phyloP scores from a whole-genome alignment of 2,888 invertebrate genomes.

The Itoplectis maculator region DNA sequence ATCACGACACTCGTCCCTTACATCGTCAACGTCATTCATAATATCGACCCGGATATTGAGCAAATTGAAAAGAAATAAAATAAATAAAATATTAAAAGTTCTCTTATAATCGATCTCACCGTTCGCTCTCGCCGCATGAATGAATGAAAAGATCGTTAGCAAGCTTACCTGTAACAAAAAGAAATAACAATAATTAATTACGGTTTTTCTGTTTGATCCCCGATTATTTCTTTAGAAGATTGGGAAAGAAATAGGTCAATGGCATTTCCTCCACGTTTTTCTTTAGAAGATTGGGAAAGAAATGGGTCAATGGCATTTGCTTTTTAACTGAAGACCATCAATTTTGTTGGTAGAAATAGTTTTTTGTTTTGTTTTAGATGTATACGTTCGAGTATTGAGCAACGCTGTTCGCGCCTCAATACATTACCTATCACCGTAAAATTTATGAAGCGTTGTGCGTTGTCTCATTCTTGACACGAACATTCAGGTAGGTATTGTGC shows the following conservation, averaged over 20 bases:
- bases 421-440: background rate
- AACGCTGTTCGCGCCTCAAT: background rate
- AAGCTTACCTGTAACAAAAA: conserved; percentile 77
- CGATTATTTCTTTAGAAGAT: too few species aligned
- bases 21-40: conserved; percentile 4
- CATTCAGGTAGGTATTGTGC: conserved; percentile 17
- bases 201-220: background rate
- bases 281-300: too few species aligned
- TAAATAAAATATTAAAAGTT: background rate
- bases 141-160: conserved; percentile 46
- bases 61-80: conserved; percentile 5
- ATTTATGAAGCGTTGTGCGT: conserved; percentile 43
- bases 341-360: background rate
- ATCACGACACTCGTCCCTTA: conserved; percentile 45
- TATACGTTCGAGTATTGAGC: background rate
- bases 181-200: conserved; percentile 61
- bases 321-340: too few species aligned
- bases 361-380: background rate
- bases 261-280: background rate
- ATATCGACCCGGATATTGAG: conserved; percentile 46
- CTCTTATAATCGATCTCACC: conserved; percentile 22
- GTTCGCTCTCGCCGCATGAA: conserved; percentile 9
- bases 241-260: background rate
- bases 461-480: conserved; percentile 49
- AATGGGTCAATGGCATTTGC: too few species aligned